These are phyloP conservation scores for Cetonia aurata DNA, from an alignment of 2,888 invertebrate species.

Conservation along the genomic window DNA sequence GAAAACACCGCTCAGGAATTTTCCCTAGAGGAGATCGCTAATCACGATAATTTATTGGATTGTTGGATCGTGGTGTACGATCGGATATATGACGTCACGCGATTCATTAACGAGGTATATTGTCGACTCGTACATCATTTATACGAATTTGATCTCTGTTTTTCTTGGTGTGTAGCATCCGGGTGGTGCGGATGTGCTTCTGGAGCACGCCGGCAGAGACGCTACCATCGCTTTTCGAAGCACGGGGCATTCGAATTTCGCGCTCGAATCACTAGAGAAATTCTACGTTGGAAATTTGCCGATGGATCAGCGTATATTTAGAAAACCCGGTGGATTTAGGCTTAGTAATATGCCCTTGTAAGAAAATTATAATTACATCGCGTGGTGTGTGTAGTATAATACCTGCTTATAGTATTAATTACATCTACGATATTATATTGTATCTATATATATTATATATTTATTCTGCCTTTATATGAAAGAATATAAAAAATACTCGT, in stretches of 20 bases:
- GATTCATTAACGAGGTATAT: conserved; percentile 77
- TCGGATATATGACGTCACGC: conserved; percentile 85
- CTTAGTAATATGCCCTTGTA: conserved; percentile 70
- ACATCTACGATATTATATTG: too few species aligned
- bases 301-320: conserved; percentile 78
- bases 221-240: conserved; percentile 86
- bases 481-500: too few species aligned
- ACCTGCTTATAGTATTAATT: too few species aligned
- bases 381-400: too few species aligned
- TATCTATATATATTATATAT: too few species aligned
- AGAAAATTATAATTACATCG: too few species aligned
- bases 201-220: conserved; percentile 88
- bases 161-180: conserved; percentile 75
- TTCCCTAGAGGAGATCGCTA: conserved; percentile 79
- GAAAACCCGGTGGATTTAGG: conserved; percentile 72
- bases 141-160: background rate
- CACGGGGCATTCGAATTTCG: conserved; percentile 80
- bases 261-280: conserved; percentile 75
- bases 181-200: conserved; percentile 83
- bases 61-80: conserved; percentile 93
- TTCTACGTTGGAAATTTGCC: conserved; percentile 85
- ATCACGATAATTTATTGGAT: conserved; percentile 79
- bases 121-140: background rate
- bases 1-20: conserved; percentile 26
- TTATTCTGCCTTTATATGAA: too few species aligned